Conservation (phyloP, 2,888 invertebrate species). For the Hydraecia micacea region DNA sequence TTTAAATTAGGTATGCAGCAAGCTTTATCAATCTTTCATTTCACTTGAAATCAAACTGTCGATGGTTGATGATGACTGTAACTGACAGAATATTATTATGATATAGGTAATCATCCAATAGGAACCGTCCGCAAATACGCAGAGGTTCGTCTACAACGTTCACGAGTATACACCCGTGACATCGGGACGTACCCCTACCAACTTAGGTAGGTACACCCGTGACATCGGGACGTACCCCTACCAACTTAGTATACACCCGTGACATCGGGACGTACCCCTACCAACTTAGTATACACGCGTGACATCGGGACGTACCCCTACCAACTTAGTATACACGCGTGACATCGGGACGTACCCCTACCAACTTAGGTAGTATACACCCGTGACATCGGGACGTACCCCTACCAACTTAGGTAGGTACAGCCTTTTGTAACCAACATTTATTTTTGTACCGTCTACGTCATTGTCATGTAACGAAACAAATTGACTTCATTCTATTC, state of each 20-base stretch:
- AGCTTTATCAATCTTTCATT: not conserved
- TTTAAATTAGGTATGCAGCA: not conserved
- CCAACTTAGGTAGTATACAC: not conserved
- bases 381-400: not conserved
- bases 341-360: not conserved
- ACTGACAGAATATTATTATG: not conserved
- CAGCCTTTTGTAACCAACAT: not conserved
- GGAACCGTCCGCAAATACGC: not conserved
- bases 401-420: not conserved
- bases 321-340: not conserved
- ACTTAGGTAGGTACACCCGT: not conserved
- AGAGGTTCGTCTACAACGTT: not conserved
- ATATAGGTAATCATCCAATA: not conserved
- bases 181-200: not conserved
- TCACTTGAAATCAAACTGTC: not conserved
- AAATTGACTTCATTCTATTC: conserved; percentile 25
- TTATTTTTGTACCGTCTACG: conserved; percentile 33
- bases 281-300: not conserved
- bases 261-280: not conserved
- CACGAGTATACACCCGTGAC: conserved; percentile 8
- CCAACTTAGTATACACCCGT: not conserved
- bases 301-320: not conserved
- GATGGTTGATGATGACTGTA: not conserved
- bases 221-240: not conserved
- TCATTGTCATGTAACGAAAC: conserved; percentile 35